Evolutionary conservation across 1,140 invertebrate genomes (phyloP), one percentile per base, ranked within the genome.

Genomic region (Prorops nasuta): DNA sequence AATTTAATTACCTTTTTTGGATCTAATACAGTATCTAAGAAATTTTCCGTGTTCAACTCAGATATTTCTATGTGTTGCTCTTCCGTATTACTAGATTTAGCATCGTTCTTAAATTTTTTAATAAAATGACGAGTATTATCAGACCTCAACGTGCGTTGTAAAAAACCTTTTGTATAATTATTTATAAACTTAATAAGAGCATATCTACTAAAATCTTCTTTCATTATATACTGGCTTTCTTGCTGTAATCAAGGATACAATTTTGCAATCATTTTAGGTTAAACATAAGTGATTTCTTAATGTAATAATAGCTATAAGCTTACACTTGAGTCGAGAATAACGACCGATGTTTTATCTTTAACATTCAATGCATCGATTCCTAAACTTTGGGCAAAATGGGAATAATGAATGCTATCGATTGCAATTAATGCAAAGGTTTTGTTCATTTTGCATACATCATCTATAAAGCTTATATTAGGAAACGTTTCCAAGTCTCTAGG

Each of bases 301-400:
- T 43, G 15, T 16, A 19, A 54, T 41, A 71, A 44, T 60, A 36
- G 19, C 31, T 47, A 18, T 38, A 51, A 51, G 67, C 72, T 75
- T 79, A 90, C 89, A 75, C 82, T 78, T 64, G 83, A 80, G 73
- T 91, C 85, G 44, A 91, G 67, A 56, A 91, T 89, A 18, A 90
- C 78, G 40, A 83, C 83, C 32, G 83, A 81, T 38, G 87, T 87
- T 67, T 83, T 84, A 60, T 89, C 82, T 36, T 74, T 77, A 22
- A 67, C 76, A 21, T 76, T 80, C 10, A 70, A 64, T n/a, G 87
- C 69, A 66, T 88, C 81, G 16, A 88, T 79, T 1, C 89, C 88
- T 19, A 93, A 77, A 19, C 80, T 80, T 63, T 89, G 83, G 6
- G 88, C 84, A 69, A 90, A 90, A 60, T 87, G 81, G 50, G 82